Base-by-base conservation (phyloP, 2,797 vertebrate genomes). In the Hydrolagus colliei region DNA sequence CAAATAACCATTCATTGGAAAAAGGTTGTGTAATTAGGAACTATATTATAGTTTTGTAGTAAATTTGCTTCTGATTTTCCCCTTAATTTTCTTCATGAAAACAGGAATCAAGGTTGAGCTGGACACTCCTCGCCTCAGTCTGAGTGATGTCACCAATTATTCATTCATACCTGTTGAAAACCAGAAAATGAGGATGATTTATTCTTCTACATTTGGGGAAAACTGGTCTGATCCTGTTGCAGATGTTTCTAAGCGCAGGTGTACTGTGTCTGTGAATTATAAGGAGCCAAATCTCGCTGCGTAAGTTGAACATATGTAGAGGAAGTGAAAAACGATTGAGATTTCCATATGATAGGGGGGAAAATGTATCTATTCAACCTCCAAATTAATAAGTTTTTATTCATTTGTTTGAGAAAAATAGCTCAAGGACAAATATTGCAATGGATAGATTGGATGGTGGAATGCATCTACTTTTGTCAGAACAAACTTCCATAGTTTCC, bases 131-230 rank as follows among this genome's bases (percentile, higher is more conserved):
- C 89, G 90, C 89, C 90, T 92, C 88, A 91, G 90, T 90, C 95
- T 98, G 85, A 93, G 92, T 92, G 97, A 98, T 88, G 92, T 98
- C 89, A 99, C 96, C 88, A 98, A 97, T 92, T 87, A 94, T 76
- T 90, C 93, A 89, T 90, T 92, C 14, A 72, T 90, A 92, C 92
- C 93, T 88, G 89, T 4, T 85, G 79, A 68, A 20, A 89, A 65
- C 22, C 27, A 88, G 80, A 86, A 88, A 86, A 92, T 90, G 86
- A 92, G 90, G 85, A 89, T 91, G 88, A 91, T 94, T 76, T 86
- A 88, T 35, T 89, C 88, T 61, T 88, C 89, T 18, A 78, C 90
- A 2, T 86, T 27, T 82, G 79, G 68, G 74, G 88, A 27, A 16
- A 92, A 92, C 1, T 85, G 88, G 0, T 90, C 91, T 90, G 91